Base-by-base conservation (phyloP, 2,113 vertebrate genomes). In the Heteronetta atricapilla region DNA sequence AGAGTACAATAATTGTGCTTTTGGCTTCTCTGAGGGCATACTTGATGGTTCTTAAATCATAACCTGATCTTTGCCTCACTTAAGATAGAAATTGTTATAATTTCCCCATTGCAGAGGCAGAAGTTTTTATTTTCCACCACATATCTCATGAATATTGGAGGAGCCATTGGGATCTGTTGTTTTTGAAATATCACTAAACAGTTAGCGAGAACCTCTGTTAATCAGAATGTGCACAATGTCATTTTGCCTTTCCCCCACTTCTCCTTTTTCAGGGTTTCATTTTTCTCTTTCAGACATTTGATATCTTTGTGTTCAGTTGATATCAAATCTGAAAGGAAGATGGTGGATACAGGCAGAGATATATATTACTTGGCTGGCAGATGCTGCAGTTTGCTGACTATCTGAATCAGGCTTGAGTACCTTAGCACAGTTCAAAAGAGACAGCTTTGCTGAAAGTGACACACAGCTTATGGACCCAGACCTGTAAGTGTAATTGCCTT, bases 391-490 rank as follows among this genome's bases (percentile, higher is more conserved):
- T 83, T 92, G 66, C 94, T 97, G 95, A 90, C 94, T 95, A 50
- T 73, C 82, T 94, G 86, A 92, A 96, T 97, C 97, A 96, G n/a
- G 23, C 31, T 89, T 88, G 69, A 68, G 56, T 88, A 92, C 38
- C 58, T 88, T 92, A 86, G 26, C 59, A 75, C 59, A 72, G 93
- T 94, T 94, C 91, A 93, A 48, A 95, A 84, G 70, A 90, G 86
- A 80, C 58, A 91, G 83, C 50, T 83, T 89, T 93, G 86, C 69
- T 91, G 79, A 85, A 96, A 93, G 69, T 90, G 95, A 90, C 88
- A 64, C 48, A 55, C 36, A 91, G 89, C 82, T 92, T 95, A 95
- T 75, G 93, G 81, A 75, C 66, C 40, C n/a, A 68, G 81, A 84
- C n/a, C 70, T 85, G 48, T 83, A 94, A 94, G 31, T 26, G 55